Percentiles rank a stretch among this genome's conserved stretches.
phyloP scores from a whole-genome alignment of 2,888 invertebrate species.

The Synanthedon formicaeformis region DNA sequence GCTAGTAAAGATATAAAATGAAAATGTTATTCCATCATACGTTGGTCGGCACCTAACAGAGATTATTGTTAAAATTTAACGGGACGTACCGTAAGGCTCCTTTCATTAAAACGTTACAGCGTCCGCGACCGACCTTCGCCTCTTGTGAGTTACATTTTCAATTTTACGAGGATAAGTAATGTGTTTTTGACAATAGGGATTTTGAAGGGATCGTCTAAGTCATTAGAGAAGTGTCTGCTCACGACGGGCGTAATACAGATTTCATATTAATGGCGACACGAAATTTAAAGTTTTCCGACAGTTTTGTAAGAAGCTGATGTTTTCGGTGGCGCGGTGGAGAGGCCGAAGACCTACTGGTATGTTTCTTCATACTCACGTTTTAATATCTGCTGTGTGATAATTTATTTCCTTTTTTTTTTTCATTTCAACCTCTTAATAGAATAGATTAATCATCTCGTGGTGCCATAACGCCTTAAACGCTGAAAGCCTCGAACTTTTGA shows the following conservation, averaged over 20 bases:
- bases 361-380: no score
- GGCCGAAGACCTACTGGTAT: no score
- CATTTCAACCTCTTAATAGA: no score
- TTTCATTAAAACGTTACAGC: background rate
- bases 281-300: conserved; percentile 12
- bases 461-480: no score
- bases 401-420: no score
- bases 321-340: no score
- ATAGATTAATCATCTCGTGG: no score
- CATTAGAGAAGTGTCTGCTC: conserved; percentile 10
- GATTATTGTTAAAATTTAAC: background rate
- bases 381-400: no score
- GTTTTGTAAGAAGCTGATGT: conserved; percentile 1
- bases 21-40: background rate
- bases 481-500: no score
- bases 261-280: conserved; percentile 11
- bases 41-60: background rate
- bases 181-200: conserved; percentile 1
- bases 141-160: background rate
- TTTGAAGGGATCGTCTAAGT: conserved; percentile 6
- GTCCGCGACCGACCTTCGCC: background rate
- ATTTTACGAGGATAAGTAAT: background rate
- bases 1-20: background rate
- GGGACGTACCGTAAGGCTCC: background rate
- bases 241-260: conserved; percentile 9